Base-by-base conservation (phyloP, 1,140 invertebrate species). In the Mamestra configurata region DNA sequence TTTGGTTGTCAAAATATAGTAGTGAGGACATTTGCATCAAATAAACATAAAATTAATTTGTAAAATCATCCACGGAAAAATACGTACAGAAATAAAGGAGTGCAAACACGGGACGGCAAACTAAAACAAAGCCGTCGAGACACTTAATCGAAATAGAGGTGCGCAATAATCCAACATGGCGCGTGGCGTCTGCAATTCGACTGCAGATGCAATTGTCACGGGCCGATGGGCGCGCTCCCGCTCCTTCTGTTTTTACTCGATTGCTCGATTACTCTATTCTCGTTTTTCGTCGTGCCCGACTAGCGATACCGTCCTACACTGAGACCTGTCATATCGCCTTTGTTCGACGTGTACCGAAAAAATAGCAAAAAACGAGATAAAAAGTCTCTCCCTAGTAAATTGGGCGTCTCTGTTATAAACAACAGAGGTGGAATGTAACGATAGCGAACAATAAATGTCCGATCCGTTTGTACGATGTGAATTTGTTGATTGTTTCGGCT, bases 391-490 rank as follows among this genome's bases (percentile, higher is more conserved):
- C 85, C 85, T 88, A 92, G 92, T 92, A 93, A 94, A 93, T 94
- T 94, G 93, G 91, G 89, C 92, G 91, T 92, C 89, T 92, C 91
- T 93, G 93, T 94, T 94, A 89, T 91, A 90, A 94, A 94, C 93
- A 94, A 93, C 87, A 88, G 91, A 93, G 88, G 91, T 93, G 93
- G 92, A 94, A 94, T 90, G 87, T 88, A 84, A 86, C 88, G 93
- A 94, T 94, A 94, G 89, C 88, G 89, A 84, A 94, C 93, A 94
- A 94, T 94, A 93, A 92, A 90, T 88, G 90, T 93, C 93, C 88
- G 89, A 92, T 90, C 89, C 89, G 84, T 91, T 91, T 90, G 89
- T 89, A 80, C 84, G 86, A 88, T 89, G 89, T 81, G 89, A 92
- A 92, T 91, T 91, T 86, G 90, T 91, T 90, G 93, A 94, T 94